A percentile compares a stretch with the other conserved stretches of the same genome.
These are phyloP conservation scores for Chionis minor DNA, from an alignment of 2,113 vertebrate genomes.

Conservation along the genomic window DNA sequence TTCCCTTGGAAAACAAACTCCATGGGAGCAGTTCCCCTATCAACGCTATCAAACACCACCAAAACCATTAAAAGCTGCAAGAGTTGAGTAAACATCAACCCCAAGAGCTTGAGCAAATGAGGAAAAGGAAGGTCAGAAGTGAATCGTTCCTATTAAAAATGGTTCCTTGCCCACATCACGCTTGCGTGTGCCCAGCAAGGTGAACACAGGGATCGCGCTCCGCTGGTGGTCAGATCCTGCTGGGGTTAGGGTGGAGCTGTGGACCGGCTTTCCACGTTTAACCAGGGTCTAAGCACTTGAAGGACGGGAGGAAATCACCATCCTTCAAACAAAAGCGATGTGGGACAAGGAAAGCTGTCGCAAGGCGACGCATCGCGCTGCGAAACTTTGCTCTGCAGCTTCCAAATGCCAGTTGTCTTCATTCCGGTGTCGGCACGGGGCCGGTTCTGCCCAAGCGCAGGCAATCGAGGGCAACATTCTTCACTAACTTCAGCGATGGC, in stretches of 20 bases:
- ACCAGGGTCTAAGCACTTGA: not conserved
- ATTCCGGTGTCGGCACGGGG: not conserved
- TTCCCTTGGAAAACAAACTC: not conserved
- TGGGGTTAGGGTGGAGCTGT: not conserved
- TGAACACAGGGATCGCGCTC: rapidly evolving
- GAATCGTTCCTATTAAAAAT: not conserved
- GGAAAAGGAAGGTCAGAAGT: not conserved
- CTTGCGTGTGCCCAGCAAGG: not conserved
- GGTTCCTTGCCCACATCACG: rapidly evolving
- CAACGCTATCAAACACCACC: not conserved
- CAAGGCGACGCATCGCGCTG: rapidly evolving
- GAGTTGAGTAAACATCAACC: not conserved
- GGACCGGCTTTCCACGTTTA: not conserved
- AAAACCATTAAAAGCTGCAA: not conserved
- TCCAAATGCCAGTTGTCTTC: not conserved
- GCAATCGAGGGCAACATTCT: not conserved
- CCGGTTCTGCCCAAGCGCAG: not conserved
- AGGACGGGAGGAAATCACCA: not conserved
- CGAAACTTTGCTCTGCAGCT: not conserved
- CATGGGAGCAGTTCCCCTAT: not conserved
- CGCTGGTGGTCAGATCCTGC: not conserved
- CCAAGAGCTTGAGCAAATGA: not conserved
- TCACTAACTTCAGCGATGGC: rapidly evolving
- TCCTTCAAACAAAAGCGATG: not conserved
- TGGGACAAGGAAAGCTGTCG: not conserved